Percentiles rank a stretch among this genome's conserved stretches.
Evolutionary conservation across 2,113 vertebrate species (phyloP).

Genomic region (Spea multiplicata): DNA sequence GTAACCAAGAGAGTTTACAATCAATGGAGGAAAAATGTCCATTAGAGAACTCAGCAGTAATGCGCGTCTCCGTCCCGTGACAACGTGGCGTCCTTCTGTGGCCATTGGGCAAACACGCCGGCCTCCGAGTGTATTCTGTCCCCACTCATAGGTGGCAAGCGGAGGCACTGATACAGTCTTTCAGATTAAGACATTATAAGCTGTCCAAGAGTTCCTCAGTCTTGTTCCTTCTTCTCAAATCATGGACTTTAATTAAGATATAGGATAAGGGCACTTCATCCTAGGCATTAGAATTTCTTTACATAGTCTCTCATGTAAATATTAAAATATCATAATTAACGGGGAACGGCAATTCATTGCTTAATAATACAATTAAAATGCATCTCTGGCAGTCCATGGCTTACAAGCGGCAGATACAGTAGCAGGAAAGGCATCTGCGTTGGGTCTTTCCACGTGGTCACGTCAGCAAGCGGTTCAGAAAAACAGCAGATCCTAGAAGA

Average conservation of each 20-base stretch:
- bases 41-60: neutral
- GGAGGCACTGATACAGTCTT: neutral
- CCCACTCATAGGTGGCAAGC: neutral
- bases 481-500: constrained; percentile 9
- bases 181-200: neutral
- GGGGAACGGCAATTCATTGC: constrained; percentile 2
- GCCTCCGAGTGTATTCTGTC: neutral
- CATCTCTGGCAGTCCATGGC: neutral
- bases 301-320: constrained; percentile 25
- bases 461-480: constrained; percentile 14
- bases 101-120: neutral
- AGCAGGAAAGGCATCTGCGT: neutral
- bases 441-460: constrained; percentile 9
- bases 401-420: constrained; percentile 24
- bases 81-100: neutral
- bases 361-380: neutral
- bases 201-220: neutral
- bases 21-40: neutral
- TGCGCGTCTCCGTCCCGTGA: neutral
- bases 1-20: constrained; percentile 22
- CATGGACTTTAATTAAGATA: too few species aligned
- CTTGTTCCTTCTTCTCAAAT: neutral
- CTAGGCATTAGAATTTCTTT: constrained; percentile 19
- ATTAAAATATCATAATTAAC: constrained; percentile 6
- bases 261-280: neutral